Evolutionary conservation across 2,888 invertebrate genomes (phyloP).

Genomic region (Trypoxylon attenuatum): DNA sequence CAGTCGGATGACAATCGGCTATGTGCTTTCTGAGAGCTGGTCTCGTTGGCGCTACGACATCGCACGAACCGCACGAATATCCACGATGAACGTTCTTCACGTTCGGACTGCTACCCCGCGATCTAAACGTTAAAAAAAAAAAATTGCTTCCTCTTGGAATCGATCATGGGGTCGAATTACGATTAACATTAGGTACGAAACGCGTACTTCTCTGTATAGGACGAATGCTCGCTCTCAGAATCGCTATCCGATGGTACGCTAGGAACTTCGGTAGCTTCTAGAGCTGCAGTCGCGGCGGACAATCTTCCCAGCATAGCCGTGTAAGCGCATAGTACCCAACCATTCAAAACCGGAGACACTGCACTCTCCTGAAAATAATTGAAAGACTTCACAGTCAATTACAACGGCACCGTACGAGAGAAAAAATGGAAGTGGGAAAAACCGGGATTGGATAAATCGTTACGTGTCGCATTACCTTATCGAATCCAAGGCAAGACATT

Average conservation of each 20-base stretch:
- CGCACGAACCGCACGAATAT: conserved; percentile 74
- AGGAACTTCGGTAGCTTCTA: conserved; percentile 65
- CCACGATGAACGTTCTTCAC: conserved; percentile 61
- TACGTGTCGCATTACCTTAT: conserved; percentile 59
- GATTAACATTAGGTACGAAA: neutral
- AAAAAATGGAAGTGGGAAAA: neutral
- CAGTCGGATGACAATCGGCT: conserved; percentile 69
- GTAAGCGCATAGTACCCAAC: conserved; percentile 71
- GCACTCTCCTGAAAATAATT: conserved; percentile 61
- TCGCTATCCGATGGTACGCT: conserved; percentile 69
- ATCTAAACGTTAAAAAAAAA: conserved; percentile 51
- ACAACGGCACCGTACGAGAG: neutral
- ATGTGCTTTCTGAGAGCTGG: conserved; percentile 74
- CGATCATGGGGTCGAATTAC: neutral
- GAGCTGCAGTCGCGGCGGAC: conserved; percentile 69
- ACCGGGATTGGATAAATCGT: neutral
- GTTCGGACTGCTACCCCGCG: conserved; percentile 66
- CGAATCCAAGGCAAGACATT: conserved; percentile 65
- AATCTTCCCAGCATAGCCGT: conserved; percentile 71
- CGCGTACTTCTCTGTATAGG: conserved; percentile 66
- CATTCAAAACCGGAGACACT: conserved; percentile 67
- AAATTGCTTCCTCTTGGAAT: too few species aligned
- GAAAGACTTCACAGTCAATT: conserved; percentile 2
- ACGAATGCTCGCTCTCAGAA: conserved; percentile 70
- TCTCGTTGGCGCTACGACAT: conserved; percentile 71